Evolutionary conservation across 1,140 invertebrate genomes (phyloP), one percentile per base, ranked within the genome.

Genomic region (Paracyclopina nana): DNA sequence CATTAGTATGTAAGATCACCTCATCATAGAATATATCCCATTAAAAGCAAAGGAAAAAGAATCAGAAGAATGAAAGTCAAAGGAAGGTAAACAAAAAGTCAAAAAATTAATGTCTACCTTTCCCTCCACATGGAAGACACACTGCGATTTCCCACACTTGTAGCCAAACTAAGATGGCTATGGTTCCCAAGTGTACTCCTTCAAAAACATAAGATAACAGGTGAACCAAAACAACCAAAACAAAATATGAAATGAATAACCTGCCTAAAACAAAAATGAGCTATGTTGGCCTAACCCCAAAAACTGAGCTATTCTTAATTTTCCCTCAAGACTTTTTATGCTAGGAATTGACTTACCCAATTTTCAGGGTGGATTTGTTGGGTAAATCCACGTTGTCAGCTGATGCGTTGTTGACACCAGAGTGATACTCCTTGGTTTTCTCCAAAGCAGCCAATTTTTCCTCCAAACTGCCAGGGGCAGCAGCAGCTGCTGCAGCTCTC

Each of bases 381-480:
- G 82, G 79, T 55, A 91, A 80, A 59, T 82, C 82, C 51, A 90
- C 74, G 67, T 91, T 91, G 65, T 92, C 86, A 45, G 79, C 76
- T 20, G 75, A 71, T 61, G 77, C 76, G 28, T 69, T 72, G 29
- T 70, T 62, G 63, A 71, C 69, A 58, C 68, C 28, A 18, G 60
- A 63, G 22, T 63, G 54, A 6, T 55, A 52, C n/a, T 56, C 56
- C 9, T 46, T 54, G 34, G 54, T 50, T 20, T 24, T 11, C 40
- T 50, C 31, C 30, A 44, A 12, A 18, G 43, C 14, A 20, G 29
- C 5, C 22, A 48, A 26, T n/a, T 48, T 48, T 28, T 80, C 72
- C 34, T 46, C 52, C 29, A 54, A 31, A 8, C 44, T 48, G n/a
- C 26, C 28, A 30, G 53, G 45, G 11, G 40, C 30, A 26, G 31